These are phyloP conservation scores for Chlorops oryzae DNA, from an alignment of 1,140 invertebrate species.

Conservation along the genomic window DNA sequence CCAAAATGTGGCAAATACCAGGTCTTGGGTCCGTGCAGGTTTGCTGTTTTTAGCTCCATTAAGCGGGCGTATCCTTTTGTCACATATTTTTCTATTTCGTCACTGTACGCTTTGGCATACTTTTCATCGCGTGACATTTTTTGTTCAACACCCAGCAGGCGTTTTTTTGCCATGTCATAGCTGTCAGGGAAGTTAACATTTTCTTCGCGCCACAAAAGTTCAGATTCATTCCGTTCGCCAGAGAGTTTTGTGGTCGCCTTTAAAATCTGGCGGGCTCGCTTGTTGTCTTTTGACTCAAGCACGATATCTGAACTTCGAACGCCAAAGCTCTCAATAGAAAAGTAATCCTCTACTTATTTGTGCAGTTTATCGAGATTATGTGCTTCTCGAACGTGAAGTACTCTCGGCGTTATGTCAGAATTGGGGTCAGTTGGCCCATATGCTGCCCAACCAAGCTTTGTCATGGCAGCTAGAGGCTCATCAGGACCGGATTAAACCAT, in stretches of 20 bases:
- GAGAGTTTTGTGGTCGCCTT: background rate
- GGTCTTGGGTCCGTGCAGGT: background rate
- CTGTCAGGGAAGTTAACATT: slow-evolving; percentile 6
- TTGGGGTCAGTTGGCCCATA: background rate
- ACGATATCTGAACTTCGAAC: background rate
- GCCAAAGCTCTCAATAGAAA: background rate
- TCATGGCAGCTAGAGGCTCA: background rate
- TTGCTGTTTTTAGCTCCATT: background rate
- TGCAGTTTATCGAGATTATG: background rate
- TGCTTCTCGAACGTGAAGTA: too few species aligned
- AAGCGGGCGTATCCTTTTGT: slow-evolving; percentile 16
- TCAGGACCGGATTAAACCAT: background rate
- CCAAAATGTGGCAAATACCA: slow-evolving; percentile 41
- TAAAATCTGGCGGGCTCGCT: slow-evolving; percentile 4
- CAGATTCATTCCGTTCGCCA: slow-evolving; percentile 12
- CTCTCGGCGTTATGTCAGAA: background rate
- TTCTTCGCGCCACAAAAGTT: slow-evolving; percentile 18
- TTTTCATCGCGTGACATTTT: slow-evolving; percentile 12
- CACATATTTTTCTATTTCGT: slow-evolving; percentile 18
- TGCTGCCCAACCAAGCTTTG: background rate
- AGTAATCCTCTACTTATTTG: background rate
- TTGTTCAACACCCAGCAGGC: slow-evolving; percentile 10
- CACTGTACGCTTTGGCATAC: slow-evolving; percentile 8
- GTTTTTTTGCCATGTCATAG: background rate
- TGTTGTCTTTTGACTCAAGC: background rate